Conservation (phyloP, 2,888 invertebrate species). For the Drosophila neotestacea region DNA sequence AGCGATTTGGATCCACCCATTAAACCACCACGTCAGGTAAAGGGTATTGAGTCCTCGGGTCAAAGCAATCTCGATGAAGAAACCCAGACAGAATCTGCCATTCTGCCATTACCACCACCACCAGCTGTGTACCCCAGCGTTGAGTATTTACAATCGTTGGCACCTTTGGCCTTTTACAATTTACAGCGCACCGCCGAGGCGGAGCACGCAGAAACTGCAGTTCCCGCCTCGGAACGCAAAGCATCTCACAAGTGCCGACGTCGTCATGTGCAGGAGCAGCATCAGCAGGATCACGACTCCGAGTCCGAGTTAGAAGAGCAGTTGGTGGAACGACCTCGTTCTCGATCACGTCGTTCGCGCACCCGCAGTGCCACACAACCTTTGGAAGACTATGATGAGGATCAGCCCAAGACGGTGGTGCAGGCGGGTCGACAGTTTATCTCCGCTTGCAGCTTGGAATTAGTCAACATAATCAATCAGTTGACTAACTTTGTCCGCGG, state of each 20-base stretch:
- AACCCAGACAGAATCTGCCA: conserved; percentile 82
- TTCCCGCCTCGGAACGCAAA: conserved; percentile 53
- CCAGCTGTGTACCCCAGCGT: conserved; percentile 85
- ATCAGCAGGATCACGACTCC: conserved; percentile 49
- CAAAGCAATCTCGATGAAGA: conserved; percentile 77
- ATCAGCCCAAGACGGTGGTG: conserved; percentile 88
- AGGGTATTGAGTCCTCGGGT: conserved; percentile 45
- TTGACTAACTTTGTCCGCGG: conserved; percentile 87
- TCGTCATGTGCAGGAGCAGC: conserved; percentile 84
- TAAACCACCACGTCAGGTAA: conserved; percentile 79
- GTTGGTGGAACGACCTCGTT: conserved; percentile 86
- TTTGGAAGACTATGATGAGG: conserved; percentile 67
- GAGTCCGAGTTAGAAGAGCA: conserved; percentile 85
- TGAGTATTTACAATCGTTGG: conserved; percentile 87
- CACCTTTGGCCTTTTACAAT: conserved; percentile 86
- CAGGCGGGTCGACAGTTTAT: conserved; percentile 90
- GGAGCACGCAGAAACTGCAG: conserved; percentile 77
- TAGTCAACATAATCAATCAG: conserved; percentile 89
- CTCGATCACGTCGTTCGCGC: conserved; percentile 84
- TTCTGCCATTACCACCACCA: conserved; percentile 86
- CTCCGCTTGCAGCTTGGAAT: conserved; percentile 89
- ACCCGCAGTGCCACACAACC: conserved; percentile 85
- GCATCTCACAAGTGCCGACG: conserved; percentile 86
- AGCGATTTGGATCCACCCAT: conserved; percentile 69
- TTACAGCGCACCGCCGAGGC: conserved; percentile 83